Conservation (phyloP, 2,797 vertebrate genomes). For the Notamacropus eugenii region DNA sequence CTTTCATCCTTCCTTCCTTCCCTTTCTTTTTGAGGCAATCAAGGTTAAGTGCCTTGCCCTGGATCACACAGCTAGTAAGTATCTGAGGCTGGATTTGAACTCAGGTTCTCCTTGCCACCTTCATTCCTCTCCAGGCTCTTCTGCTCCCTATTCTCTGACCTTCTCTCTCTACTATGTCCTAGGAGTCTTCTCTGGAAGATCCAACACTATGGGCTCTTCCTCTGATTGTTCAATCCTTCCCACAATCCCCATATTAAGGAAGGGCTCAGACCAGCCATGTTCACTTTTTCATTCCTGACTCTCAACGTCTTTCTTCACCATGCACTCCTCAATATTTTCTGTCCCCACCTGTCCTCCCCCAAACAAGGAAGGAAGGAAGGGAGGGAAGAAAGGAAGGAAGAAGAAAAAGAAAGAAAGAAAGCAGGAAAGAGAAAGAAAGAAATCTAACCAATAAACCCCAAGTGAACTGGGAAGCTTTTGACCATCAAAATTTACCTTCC, state of each 20-base stretch:
- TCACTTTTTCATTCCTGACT: neutral
- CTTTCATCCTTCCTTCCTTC: no score
- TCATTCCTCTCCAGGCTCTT: neutral
- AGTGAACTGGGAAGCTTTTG: no score
- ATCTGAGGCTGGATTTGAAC: neutral
- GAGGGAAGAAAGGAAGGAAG: no score
- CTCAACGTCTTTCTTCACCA: neutral
- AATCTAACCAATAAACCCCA: no score
- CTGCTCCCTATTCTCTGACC: neutral
- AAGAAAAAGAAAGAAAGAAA: no score
- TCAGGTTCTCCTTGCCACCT: neutral
- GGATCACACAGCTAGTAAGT: neutral
- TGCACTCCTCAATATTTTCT: neutral
- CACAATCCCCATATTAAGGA: neutral
- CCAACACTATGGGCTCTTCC: no score
- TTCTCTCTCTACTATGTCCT: neutral
- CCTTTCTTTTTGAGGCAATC: neutral
- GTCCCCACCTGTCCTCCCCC: neutral
- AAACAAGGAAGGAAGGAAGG: neutral
- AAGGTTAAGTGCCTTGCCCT: neutral
- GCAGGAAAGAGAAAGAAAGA: no score
- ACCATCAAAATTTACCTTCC: no score
- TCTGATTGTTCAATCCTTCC: neutral
- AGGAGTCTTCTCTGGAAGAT: neutral
- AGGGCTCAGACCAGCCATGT: neutral